Evolutionary conservation across 2,888 invertebrate genomes (phyloP).

Genomic region (Tetheella fluctuosa): DNA sequence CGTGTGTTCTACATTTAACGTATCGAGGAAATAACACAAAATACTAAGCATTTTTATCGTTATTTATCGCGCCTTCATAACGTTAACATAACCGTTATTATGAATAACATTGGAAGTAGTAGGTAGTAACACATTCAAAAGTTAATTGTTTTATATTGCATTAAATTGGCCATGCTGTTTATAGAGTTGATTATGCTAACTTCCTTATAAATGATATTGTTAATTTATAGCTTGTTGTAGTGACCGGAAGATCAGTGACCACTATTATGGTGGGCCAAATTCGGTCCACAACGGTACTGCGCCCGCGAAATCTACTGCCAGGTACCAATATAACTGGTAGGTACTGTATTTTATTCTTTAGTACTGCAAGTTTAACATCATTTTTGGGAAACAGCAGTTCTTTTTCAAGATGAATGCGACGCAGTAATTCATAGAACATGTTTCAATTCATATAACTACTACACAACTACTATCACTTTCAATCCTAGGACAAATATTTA

Average conservation of each 20-base stretch:
- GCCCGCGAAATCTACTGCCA: conserved; percentile 43
- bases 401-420: too few species aligned
- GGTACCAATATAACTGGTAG: conserved; percentile 51
- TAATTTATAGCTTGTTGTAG: conserved; percentile 27
- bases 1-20: not conserved
- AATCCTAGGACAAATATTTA: too few species aligned
- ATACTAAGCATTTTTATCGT: not conserved
- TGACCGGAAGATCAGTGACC: conserved; percentile 80
- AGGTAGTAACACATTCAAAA: conserved; percentile 6
- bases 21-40: conserved; percentile 3
- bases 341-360: conserved; percentile 31
- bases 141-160: conserved; percentile 9
- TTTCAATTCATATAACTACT: too few species aligned
- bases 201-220: conserved; percentile 21
- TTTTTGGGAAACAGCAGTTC: too few species aligned
- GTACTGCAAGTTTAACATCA: not conserved
- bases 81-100: conserved; percentile 3
- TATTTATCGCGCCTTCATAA: not conserved
- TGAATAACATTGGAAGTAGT: not conserved
- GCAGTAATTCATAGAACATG: too few species aligned
- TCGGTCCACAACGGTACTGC: conserved; percentile 76
- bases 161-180: conserved; percentile 8
- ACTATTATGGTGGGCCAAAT: conserved; percentile 53
- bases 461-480: too few species aligned
- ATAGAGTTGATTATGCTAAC: conserved; percentile 9